Evolutionary conservation across 2,797 vertebrate genomes (phyloP).

Genomic region (Myripristis jacobus): DNA sequence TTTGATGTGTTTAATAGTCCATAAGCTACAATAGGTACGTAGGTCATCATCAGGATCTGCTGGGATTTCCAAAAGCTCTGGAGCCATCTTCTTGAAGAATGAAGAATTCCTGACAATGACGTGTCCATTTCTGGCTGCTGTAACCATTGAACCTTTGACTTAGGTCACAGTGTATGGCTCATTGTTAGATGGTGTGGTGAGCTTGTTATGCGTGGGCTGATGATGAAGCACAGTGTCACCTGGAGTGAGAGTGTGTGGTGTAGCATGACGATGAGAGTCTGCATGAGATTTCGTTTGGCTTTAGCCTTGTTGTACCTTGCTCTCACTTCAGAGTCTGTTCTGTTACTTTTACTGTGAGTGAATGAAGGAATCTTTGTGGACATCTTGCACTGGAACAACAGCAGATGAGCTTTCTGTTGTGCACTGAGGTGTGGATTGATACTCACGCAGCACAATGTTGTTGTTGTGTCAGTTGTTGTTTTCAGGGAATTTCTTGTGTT

Average conservation of each 20-base stretch:
- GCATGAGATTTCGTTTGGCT: constrained; percentile 26
- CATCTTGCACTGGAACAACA: constrained; percentile 24
- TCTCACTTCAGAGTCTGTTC: neutral
- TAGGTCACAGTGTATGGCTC: constrained; percentile 17
- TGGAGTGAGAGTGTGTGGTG: neutral
- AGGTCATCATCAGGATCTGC: neutral
- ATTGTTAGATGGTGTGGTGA: constrained; percentile 23
- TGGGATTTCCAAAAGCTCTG: neutral
- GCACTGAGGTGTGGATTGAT: constrained; percentile 36
- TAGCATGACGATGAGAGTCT: neutral
- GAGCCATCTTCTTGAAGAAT: constrained; percentile 17
- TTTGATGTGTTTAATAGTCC: no score
- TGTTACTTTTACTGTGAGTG: neutral
- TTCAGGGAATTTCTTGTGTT: constrained; percentile 33
- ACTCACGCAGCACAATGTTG: constrained; percentile 34
- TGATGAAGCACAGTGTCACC: constrained; percentile 17
- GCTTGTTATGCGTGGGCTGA: constrained; percentile 15
- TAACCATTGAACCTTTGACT: constrained; percentile 30
- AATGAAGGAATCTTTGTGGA: constrained; percentile 13
- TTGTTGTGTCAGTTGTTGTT: constrained; percentile 29
- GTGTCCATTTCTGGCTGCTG: neutral
- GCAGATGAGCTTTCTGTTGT: constrained; percentile 31
- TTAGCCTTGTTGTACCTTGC: constrained; percentile 14
- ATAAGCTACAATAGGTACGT: constrained; percentile 11
- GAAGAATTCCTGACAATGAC: constrained; percentile 3